Base-by-base conservation (phyloP, 2,888 invertebrate species). In the Cylindroiulus punctatus region DNA sequence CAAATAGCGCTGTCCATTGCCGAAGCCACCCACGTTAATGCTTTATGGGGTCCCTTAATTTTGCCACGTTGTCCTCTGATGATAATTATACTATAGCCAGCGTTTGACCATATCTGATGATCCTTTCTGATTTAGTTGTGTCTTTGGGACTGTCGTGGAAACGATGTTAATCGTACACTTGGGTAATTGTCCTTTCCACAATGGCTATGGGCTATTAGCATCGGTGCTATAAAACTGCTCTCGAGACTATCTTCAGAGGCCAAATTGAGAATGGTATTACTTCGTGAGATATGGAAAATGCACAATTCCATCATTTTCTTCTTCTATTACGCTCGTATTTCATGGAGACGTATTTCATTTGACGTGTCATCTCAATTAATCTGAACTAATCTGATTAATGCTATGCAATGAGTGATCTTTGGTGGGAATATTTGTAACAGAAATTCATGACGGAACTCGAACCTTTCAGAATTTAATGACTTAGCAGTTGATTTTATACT, bases 61-160 rank as follows among this genome's bases (percentile, higher is more conserved):
- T 22, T 22, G 30, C 76, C 76, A 76, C 76, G 76, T 30, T 12
- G 76, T 30, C 26, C 22, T 76, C 76, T 76, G 76, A 30, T 76
- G 76, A 76, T 76, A 76, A 76, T 76, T 76, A 76, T 26, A 30
- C 76, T 76, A 30, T 76, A 30, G 76, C 76, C 76, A 76, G 76
- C 76, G 76, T 76, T 76, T 76, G 76, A 76, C 76, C 76, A 76
- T 76, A 76, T 76, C 76, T 76, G 76, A 30, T 76, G 76, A 76
- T 76, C 76, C 30, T 76, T 76, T 76, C 76, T 76, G 76, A 76
- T 76, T 76, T 76, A 76, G 76, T 22, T 76, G 76, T 30, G 76
- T 76, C 76, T 76, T 76, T 76, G 76, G 30, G 76, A 76, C 30
- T 76, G 76, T 76, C 76, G 76, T 76, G 30, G 76, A 76, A 76